Evolutionary conservation across 2,797 vertebrate species (phyloP), one percentile per base, ranked within the genome.

Genomic region (Threskiornis aethiopicus): DNA sequence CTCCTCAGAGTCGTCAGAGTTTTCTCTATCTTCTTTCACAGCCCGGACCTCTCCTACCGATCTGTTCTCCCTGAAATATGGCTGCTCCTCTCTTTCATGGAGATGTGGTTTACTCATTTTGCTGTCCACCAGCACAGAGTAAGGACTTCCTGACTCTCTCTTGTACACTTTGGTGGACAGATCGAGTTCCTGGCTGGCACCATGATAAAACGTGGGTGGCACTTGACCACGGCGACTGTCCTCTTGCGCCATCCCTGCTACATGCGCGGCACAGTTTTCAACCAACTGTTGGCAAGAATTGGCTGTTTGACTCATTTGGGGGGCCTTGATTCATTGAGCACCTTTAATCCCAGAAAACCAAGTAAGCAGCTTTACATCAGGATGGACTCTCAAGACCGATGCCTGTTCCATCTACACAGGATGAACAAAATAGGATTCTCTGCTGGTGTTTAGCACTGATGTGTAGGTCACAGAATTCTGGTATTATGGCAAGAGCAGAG

Each of bases 121-220:
- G 98, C 98, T 98, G 98, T 99, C 99, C 95, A 99, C 99, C 94
- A 99, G 96, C 91, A 99, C 99, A 11, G 99, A 98, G 94, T 99
- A 99, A 35, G 99, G 99, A 90, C 99, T 99, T 41, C 98, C 99
- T 24, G 98, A 98, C 94, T 99, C 99, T 94, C 99, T 98, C 95
- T 99, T 99, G 96, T 98, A 99, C n/a, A 99, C 98, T 97, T 99
- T 99, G 96, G 98, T 98, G 35, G 99, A 98, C 95, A 99, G 97
- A 96, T 99, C 99, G 33, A 99, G 98, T 94, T 99, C 99, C 81
- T 99, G 98, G 97, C 97, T 97, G 92, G 98, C 91, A 96, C 98
- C 98, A 93, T 99, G 98, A 95, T 99, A 99, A 95, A 99, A 99
- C 12, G 98, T 29, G 87, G 99, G 98, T 77, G 99, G 98, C 95